Evolutionary conservation across 2,113 vertebrate genomes (phyloP).

Genomic region (Lathamus discolor): DNA sequence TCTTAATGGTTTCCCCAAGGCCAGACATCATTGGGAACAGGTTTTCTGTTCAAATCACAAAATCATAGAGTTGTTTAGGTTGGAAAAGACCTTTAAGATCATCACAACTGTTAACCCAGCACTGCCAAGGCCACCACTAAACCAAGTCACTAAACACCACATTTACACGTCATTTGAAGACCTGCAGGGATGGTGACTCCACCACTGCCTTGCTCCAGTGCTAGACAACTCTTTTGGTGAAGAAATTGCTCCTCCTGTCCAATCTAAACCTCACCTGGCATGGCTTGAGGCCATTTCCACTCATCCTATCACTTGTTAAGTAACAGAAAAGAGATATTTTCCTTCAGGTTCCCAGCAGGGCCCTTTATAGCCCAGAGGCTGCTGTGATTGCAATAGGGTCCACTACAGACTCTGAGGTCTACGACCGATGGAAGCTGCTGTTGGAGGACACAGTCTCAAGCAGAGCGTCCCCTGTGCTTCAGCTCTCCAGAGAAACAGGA

Average conservation of each 20-base stretch:
- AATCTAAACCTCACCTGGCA: not conserved
- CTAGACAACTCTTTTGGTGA: accelerated
- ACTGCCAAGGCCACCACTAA: not conserved
- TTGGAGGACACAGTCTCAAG: not conserved
- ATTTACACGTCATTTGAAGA: accelerated
- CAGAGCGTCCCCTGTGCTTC: not conserved
- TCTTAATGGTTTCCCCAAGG: not conserved
- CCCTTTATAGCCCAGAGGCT: not conserved
- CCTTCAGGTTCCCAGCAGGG: not conserved
- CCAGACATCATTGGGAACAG: accelerated
- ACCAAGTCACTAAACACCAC: accelerated
- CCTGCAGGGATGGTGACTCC: not conserved
- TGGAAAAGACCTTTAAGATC: not conserved
- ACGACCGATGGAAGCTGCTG: not conserved
- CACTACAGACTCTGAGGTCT: not conserved
- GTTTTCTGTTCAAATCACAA: not conserved
- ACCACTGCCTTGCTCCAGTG: not conserved
- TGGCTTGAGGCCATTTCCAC: not conserved
- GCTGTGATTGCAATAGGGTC: no score
- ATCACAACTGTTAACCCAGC: accelerated
- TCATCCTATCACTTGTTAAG: not conserved
- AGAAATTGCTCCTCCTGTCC: not conserved
- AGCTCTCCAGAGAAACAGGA: not conserved
- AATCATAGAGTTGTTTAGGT: not conserved
- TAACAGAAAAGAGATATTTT: not conserved